Evolutionary conservation across 1,140 invertebrate species (phyloP), one percentile per base, ranked within the genome.

Genomic region (Atopsyche davidsoni): DNA sequence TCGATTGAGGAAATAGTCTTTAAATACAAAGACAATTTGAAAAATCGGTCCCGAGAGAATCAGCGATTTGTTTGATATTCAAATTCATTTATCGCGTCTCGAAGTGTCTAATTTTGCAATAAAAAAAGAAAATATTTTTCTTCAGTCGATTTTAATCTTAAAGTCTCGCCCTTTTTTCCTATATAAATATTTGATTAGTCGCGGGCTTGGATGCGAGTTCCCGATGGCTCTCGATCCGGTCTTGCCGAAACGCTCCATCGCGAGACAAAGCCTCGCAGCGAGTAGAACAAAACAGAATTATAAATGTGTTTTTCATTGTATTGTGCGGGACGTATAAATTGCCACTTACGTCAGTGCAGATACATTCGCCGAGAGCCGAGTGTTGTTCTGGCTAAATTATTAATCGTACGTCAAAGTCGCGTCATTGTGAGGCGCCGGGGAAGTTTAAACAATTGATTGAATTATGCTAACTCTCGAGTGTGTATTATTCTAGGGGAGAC

Each of bases 11-110:
- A 50, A 57, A 53, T 49, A 42, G 51, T 53, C 51, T 58, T 58
- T 58, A 58, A 58, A 58, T 51, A 53, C 51, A 44, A 58, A 58
- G 51, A 58, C 55, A 46, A 50, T 51, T 58, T 58, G 28, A 46
- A 34, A 53, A 53, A 58, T 45, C 55, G 40, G 46, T 50, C 53
- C 46, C 36, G 39, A 28, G 38, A 42, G 43, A 34, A 55, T 51
- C 47, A 41, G 42, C 44, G 36, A 39, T 55, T 51, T 51, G 43
- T 50, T 51, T 38, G 24, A 32, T n/a, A n/a, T n/a, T n/a, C n/a
- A n/a, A n/a, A n/a, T 34, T 22, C 47, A 44, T 43, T 40, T 51
- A 36, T 46, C 31, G 48, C 46, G 23, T 10, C 11, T 19, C 16
- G 35, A 17, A 38, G 35, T 7, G 7, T 7, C 7, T 7, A 28